Evolutionary conservation across 2,888 invertebrate species (phyloP), one percentile per base, ranked within the genome.

Genomic region (Philereme transversata): DNA sequence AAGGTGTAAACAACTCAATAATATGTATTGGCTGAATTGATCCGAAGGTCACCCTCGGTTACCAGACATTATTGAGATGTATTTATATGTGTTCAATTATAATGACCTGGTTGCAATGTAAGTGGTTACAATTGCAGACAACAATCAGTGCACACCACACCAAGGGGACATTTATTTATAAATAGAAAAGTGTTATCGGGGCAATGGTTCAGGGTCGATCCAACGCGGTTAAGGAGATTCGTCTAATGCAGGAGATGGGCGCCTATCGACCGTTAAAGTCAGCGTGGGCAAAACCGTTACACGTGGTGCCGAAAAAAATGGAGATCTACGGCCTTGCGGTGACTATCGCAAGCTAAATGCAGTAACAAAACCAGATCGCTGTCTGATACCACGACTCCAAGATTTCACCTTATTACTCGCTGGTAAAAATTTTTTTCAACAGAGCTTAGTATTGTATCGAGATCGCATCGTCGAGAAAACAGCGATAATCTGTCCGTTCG

Each of bases 281-380:
- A 34, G 58, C 67, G 5, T 73, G 73, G 74, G 64, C 73, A 0
- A 67, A 64, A 33, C 72, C 70, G 5, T 51, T 88, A 43, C 75
- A 72, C 45, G 51, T 74, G 0, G 77, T 71, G 0, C 57, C 57
- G 7, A 83, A 77, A 71, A 71, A 40, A 55, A 69, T 35, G 69
- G 71, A 0, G 59, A 64, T 4, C 33, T 70, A 8, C 46, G 71
- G n/a, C 63, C 66, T 3, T 82, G 82, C 58, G 84, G 84, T 5
- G 71, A 70, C 50, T 71, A 70, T 49, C 41, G 41, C 51, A 8
- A 33, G 46, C 34, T 51, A 47, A 45, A 10, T 22, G 22, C 22
- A 3, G 22, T 22, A 22, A 22, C 22, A 22, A 22, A 22, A 22
- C 22, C 22, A 22, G 22, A 22, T 22, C 22, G 3, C 22, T 22